phyloP scores from a whole-genome alignment of 2,113 vertebrate genomes.

The Charina bottae region DNA sequence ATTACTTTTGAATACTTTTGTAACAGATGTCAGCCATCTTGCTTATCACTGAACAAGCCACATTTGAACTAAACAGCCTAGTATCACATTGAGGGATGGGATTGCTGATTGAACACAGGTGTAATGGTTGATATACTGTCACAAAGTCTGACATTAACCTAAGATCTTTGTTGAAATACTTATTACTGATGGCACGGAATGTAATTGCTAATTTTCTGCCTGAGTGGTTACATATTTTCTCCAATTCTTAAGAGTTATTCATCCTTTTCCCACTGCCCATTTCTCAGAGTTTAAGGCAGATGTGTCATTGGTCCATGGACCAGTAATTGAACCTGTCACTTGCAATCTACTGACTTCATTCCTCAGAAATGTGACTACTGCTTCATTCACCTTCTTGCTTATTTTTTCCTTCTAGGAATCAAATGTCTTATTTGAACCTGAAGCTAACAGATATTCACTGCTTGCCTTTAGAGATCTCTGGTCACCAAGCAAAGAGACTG shows the following conservation, averaged over 20 bases:
- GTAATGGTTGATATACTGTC: constrained; percentile 90
- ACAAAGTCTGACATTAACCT: constrained; percentile 87
- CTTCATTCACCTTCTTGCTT: constrained; percentile 67
- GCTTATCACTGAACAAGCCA: constrained; percentile 79
- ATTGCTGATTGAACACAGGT: constrained; percentile 89
- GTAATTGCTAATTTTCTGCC: constrained; percentile 99
- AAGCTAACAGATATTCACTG: constrained; percentile 57
- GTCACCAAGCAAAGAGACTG: constrained; percentile 41
- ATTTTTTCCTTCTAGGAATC: constrained; percentile 68
- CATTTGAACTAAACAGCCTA: constrained; percentile 78
- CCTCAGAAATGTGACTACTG: constrained; percentile 77
- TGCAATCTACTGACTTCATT: constrained; percentile 82
- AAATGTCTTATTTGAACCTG: constrained; percentile 67
- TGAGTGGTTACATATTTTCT: constrained; percentile 89
- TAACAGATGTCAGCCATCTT: constrained; percentile 85
- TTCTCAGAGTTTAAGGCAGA: constrained; percentile 80
- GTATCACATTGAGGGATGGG: constrained; percentile 74
- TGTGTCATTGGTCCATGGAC: constrained; percentile 78
- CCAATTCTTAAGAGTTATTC: constrained; percentile 86
- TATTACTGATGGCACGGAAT: constrained; percentile 95
- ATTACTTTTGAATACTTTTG: constrained; percentile 82
- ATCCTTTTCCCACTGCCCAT: constrained; percentile 78
- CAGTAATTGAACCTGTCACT: constrained; percentile 87
- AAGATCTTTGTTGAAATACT: constrained; percentile 94
- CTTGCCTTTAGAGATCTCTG: constrained; percentile 57